Conservation (phyloP, 2,797 vertebrate species). For the Philypnodon macrostomus region DNA sequence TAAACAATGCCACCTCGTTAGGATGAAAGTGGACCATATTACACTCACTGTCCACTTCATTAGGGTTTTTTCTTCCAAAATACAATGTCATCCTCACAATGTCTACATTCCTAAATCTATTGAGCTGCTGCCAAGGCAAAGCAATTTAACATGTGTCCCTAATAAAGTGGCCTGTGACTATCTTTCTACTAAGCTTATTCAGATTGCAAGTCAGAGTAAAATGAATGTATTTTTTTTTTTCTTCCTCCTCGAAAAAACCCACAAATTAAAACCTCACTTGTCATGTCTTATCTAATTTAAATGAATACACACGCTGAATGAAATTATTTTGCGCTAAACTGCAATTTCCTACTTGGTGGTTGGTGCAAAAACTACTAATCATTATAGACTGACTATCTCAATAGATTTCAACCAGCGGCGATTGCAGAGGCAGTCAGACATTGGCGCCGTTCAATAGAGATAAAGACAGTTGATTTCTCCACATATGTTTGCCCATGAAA, state of each 20-base stretch:
- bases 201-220: conserved; percentile 35
- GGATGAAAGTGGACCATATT: conserved; percentile 21
- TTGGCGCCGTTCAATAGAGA: conserved; percentile 57
- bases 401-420: conserved; percentile 56
- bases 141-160: too few species aligned
- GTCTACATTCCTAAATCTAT: too few species aligned
- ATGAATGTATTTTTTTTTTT: conserved; percentile 26
- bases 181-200: conserved; percentile 4
- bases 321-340: conserved; percentile 55
- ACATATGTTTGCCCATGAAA: conserved; percentile 69
- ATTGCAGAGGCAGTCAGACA: conserved; percentile 54
- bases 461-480: conserved; percentile 59
- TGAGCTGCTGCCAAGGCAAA: too few species aligned
- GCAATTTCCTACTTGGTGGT: conserved; percentile 69
- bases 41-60: too few species aligned
- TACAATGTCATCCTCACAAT: too few species aligned
- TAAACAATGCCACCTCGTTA: conserved; percentile 20
- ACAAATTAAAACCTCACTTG: conserved; percentile 38
- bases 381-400: conserved; percentile 65
- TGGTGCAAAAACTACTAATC: too few species aligned
- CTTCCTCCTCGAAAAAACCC: conserved; percentile 6
- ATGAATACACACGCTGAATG: conserved; percentile 62
- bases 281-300: conserved; percentile 51
- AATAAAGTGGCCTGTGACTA: too few species aligned
- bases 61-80: too few species aligned